Evolutionary conservation across 1,140 invertebrate genomes (phyloP).

Genomic region (Cyrtorhinus lividipennis): DNA sequence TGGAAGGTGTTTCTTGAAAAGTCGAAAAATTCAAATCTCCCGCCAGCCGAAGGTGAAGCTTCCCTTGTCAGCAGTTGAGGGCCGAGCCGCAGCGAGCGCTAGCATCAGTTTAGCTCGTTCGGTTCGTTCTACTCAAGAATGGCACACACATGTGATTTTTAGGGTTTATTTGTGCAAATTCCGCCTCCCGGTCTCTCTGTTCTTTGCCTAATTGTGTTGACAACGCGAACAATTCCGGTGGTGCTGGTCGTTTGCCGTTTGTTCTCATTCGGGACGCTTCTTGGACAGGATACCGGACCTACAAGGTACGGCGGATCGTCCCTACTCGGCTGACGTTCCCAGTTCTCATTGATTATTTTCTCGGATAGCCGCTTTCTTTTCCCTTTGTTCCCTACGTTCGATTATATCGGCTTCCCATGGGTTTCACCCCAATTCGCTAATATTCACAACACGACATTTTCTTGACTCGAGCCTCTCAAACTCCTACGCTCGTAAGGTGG

Average conservation of each 20-base stretch:
- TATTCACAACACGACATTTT: too few relatives aligned
- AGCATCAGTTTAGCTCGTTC: not conserved
- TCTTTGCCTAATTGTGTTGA: too few relatives aligned
- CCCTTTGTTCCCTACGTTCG: too few relatives aligned
- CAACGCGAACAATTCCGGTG: too few relatives aligned
- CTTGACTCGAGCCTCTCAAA: too few relatives aligned
- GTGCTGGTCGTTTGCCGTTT: too few relatives aligned
- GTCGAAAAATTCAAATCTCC: not conserved
- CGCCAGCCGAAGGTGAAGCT: not conserved
- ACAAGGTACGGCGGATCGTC: not conserved
- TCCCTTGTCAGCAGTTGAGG: not conserved
- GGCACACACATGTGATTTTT: conserved; percentile 1
- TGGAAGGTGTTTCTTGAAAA: too few relatives aligned
- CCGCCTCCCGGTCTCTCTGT: not conserved
- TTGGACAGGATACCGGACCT: not conserved
- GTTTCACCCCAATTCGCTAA: too few relatives aligned
- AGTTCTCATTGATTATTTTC: conserved; percentile 1
- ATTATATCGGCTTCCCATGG: too few relatives aligned
- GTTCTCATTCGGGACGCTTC: too few relatives aligned
- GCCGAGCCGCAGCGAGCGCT: not conserved
- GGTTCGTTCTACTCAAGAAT: too few relatives aligned
- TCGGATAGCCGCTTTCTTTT: not conserved
- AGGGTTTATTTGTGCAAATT: not conserved
- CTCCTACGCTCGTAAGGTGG: too few relatives aligned
- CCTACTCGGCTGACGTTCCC: not conserved